These are phyloP conservation scores for Craniophora ligustri DNA, from an alignment of 2,888 invertebrate species.

Conservation along the genomic window DNA sequence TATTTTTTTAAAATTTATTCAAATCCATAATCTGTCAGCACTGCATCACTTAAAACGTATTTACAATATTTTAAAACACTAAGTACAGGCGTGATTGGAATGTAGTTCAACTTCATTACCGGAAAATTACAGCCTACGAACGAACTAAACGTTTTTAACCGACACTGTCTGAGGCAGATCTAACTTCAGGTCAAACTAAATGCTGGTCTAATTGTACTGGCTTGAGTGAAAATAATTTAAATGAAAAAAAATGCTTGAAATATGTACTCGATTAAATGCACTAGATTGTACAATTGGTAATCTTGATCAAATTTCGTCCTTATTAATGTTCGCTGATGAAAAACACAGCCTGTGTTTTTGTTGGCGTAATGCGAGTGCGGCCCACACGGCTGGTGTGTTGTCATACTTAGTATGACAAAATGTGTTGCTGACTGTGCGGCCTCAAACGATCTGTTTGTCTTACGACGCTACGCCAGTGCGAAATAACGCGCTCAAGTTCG, in stretches of 20 bases:
- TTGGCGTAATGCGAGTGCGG: no score
- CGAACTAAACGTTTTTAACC: slow-evolving; percentile 13
- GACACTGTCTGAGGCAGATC: slow-evolving; percentile 25
- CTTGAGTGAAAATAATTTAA: neutral
- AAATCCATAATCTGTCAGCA: slow-evolving; percentile 82
- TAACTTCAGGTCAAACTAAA: slow-evolving; percentile 34
- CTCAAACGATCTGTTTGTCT: no score
- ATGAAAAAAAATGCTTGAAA: slow-evolving; percentile 25
- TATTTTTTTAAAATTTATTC: slow-evolving; percentile 82
- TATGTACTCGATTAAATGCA: slow-evolving; percentile 34
- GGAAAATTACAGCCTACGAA: slow-evolving; percentile 31
- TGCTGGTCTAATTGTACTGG: slow-evolving; percentile 17
- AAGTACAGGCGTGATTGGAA: slow-evolving; percentile 73
- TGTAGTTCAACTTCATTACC: slow-evolving; percentile 53
- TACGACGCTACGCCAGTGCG: no score
- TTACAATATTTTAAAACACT: slow-evolving; percentile 79
- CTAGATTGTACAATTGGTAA: slow-evolving; percentile 10
- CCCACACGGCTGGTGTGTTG: no score
- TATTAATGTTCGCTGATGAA: neutral
- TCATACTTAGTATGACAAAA: no score
- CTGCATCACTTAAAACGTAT: slow-evolving; percentile 79
- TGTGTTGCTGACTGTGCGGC: no score
- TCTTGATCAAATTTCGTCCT: neutral
- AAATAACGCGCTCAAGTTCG: no score
- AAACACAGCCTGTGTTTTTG: no score